Base-by-base conservation (phyloP, 1,140 invertebrate genomes). In the Oncopodura yosiiana region DNA sequence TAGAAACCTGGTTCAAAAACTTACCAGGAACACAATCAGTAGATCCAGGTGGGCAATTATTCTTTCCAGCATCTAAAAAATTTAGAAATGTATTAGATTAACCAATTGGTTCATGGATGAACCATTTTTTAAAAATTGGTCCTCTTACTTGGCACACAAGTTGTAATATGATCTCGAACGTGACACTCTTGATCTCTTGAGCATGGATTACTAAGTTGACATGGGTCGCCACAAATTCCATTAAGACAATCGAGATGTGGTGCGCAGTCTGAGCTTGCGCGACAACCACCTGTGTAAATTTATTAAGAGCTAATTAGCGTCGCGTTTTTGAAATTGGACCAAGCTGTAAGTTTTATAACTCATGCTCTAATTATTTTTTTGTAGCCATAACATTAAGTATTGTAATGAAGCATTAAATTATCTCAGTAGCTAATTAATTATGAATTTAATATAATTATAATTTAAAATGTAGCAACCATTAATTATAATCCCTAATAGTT, bases 201-300 rank as follows among this genome's bases (percentile, higher is more conserved):
- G 39, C 58, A 56, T 2, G 49, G 58, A 44, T 48, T 53, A 6
- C 37, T 43, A 8, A 53, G 12, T 30, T 38, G 71, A 66, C 81
- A 83, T 30, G 80, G 80, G 65, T 83, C 75, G 48, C 73, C 66
- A 60, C 78, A 80, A 49, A 74, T 81, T 57, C 75, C 74, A 60
- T 78, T 79, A 18, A 82, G 77, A 65, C 82, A 85, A 27, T 81
- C 78, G 44, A 74, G 69, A 61, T 74, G 71, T 46, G 67, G 72
- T 2, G 74, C 61, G 65, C 82, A 85, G 63, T 85, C 81, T 1
- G 76, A 74, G 66, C 81, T 80, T 60, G 77, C 78, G 26, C 75
- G 74, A 68, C 81, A 84, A 69, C 83, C 80, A 12, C 53, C 53
- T 60, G 30, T 39, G 36, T 36, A 27, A 27, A 8, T 29, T 3